Evolutionary conservation across 2,888 invertebrate genomes (phyloP).

Genomic region (Lepidocyrtinus sp.): DNA sequence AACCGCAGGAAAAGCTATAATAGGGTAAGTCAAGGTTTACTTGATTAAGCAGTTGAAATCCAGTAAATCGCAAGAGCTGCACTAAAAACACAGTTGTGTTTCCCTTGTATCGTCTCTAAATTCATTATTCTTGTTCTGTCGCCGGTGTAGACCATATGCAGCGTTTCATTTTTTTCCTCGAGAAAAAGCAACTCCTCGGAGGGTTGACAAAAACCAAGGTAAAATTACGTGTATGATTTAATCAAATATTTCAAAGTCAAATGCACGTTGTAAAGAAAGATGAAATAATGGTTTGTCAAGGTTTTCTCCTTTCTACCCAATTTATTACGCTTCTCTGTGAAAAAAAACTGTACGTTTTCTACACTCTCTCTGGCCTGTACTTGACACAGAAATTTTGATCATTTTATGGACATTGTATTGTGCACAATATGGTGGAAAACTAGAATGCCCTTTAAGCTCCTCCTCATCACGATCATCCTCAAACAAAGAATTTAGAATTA

Average conservation of each 20-base stretch:
- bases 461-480: background rate
- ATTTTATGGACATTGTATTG: background rate
- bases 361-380: background rate
- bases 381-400: background rate
- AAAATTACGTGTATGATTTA: conserved; percentile 35
- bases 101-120: too few species aligned
- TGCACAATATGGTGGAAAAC: background rate
- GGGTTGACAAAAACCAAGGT: background rate
- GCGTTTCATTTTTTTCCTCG: too few species aligned
- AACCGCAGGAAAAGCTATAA: too few species aligned
- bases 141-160: too few species aligned
- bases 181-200: too few species aligned
- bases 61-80: too few species aligned
- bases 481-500: background rate
- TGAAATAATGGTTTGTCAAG: conserved; percentile 33
- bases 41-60: too few species aligned
- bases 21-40: too few species aligned
- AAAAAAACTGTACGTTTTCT: background rate
- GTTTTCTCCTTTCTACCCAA: background rate
- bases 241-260: conserved; percentile 55
- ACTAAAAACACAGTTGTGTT: too few species aligned
- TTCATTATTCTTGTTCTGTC: too few species aligned
- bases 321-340: conserved; percentile 5
- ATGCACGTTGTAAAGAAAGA: conserved; percentile 23
- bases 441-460: background rate